Conservation (phyloP, 92 coral and sea anemone genomes). For the Hydrozoanthus gracilis region DNA sequence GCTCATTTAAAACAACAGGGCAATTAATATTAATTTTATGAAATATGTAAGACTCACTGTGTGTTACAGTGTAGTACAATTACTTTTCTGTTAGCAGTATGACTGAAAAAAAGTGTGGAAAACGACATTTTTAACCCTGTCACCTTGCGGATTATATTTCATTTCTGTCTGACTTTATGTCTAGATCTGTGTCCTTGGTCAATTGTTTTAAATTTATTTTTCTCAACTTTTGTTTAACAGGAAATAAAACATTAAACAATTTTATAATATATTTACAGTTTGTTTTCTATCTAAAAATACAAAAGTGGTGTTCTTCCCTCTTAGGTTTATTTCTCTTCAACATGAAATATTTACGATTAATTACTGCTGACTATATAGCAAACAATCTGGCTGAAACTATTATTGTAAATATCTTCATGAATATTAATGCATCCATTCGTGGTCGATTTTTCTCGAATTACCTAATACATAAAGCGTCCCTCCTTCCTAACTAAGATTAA, state of each 20-base stretch:
- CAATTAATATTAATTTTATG: too few species aligned
- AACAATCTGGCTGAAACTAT: conserved; percentile 60
- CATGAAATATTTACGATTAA: conserved; percentile 13
- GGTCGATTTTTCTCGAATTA: conserved; percentile 9
- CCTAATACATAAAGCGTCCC: background rate
- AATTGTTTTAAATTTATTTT: conserved; percentile 13
- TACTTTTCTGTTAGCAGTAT: background rate
- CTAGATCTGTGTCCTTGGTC: conserved; percentile 9
- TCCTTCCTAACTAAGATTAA: background rate
- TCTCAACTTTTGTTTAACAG: background rate
- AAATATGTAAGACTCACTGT: background rate
- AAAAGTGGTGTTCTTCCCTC: background rate
- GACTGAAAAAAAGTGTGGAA: background rate
- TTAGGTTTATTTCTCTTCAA: background rate
- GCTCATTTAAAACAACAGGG: too few species aligned
- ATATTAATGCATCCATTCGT: conserved; percentile 59
- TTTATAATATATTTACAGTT: background rate
- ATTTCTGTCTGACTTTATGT: conserved; percentile 19
- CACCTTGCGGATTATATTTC: conserved; percentile 18
- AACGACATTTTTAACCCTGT: background rate
- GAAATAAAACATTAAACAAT: background rate
- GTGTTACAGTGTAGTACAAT: background rate
- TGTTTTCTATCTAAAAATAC: background rate
- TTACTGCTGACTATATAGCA: conserved; percentile 40
- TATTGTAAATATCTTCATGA: conserved; percentile 61